Base-by-base conservation (phyloP, 2,797 vertebrate species). In the Spheniscus humboldti region DNA sequence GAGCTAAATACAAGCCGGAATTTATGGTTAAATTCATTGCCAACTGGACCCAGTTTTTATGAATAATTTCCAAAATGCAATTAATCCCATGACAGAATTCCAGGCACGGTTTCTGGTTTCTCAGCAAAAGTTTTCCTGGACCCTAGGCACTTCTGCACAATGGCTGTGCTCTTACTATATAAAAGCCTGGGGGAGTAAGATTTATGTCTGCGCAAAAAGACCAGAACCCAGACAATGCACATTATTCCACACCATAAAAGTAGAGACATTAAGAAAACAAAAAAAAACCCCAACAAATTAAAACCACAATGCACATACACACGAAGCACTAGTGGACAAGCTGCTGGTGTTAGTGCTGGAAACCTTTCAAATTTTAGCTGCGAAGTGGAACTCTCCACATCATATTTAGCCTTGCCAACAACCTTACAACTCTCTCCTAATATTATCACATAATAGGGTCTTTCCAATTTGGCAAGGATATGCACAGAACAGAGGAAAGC, bases 391-490 rank as follows among this genome's bases (percentile, higher is more conserved):
- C 84, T 64, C 89, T 90, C 66, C 66, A 80, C 80, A 84, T 53
- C 52, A 25, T 23, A 31, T 69, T 90, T 18, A 88, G 45, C 53
- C 63, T 57, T 95, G 94, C 94, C 96, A 94, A 96, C 68, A 92
- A 88, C 69, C 88, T 88, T 79, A 79, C 60, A 87, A 71, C 76
- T 76, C 67, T 72, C 69, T 89, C 81, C 81, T 74, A 85, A 47
- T 64, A 93, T 57, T 81, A 96, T 82, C 73, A 84, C 77, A 41
- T 74, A 92, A 89, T 37, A 77, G 73, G 79, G 82, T 88, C 86
- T 96, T 96, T 93, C 92, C 94, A 96, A 69, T 73, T 82, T 96
- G 96, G 95, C 79, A 88, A 45, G 83, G 67, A 52, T 60, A 57
- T 5, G 30, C 62, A 60, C 41, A 75, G 48, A 88, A 90, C 57